These are phyloP conservation scores for Calliphora vicina DNA, from an alignment of 1,140 invertebrate species.

Conservation along the genomic window DNA sequence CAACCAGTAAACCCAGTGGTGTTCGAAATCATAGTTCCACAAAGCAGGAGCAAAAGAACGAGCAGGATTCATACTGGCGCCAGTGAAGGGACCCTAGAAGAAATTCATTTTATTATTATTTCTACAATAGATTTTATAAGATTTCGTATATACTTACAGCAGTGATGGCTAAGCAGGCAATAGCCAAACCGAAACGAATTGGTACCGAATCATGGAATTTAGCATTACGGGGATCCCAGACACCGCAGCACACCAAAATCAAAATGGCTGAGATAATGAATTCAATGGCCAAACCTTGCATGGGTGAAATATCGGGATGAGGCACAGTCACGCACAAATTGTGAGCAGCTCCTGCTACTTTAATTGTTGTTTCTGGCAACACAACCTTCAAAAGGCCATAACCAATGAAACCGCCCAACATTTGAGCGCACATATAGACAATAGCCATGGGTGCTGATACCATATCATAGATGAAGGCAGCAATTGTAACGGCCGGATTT, in stretches of 20 bases:
- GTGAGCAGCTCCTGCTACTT: slow-evolving; percentile 34
- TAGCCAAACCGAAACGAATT: slow-evolving; percentile 71
- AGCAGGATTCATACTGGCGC: slow-evolving; percentile 84
- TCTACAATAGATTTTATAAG: too few relatives aligned
- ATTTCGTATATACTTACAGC: slow-evolving; percentile 60
- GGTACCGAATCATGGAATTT: slow-evolving; percentile 67
- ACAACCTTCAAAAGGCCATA: slow-evolving; percentile 70
- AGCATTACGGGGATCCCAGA: slow-evolving; percentile 71
- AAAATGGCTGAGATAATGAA: slow-evolving; percentile 69
- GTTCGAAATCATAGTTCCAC: slow-evolving; percentile 72
- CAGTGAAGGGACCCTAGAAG: slow-evolving; percentile 74
- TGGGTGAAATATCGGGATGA: slow-evolving; percentile 60
- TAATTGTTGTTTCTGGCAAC: slow-evolving; percentile 63
- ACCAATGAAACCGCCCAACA: slow-evolving; percentile 73
- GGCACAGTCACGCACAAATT: slow-evolving; percentile 71
- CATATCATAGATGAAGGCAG: slow-evolving; percentile 67
- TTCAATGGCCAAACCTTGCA: slow-evolving; percentile 68
- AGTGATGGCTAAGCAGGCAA: slow-evolving; percentile 70
- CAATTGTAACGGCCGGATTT: slow-evolving; percentile 86
- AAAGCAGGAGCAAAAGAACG: slow-evolving; percentile 80
- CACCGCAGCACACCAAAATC: slow-evolving; percentile 70
- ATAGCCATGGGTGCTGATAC: slow-evolving; percentile 71
- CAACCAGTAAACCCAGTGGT: slow-evolving; percentile 84
- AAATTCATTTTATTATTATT: neutral
- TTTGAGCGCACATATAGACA: slow-evolving; percentile 77